Percentiles rank a stretch among this genome's conserved stretches.
Conservation (phyloP, 2,113 vertebrate species). For the Sprattus sprattus region DNA sequence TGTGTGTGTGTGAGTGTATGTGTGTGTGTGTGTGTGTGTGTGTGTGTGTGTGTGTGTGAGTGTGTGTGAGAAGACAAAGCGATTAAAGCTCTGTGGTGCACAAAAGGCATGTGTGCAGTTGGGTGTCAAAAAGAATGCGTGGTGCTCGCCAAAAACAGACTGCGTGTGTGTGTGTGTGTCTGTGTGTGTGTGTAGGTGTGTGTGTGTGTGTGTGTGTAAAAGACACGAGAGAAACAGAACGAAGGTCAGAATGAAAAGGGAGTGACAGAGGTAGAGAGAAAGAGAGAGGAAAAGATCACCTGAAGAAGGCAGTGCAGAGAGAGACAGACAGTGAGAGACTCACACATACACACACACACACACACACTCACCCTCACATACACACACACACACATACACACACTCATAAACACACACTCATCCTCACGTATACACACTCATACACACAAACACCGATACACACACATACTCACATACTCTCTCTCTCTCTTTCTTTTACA, state of each 20-base stretch:
- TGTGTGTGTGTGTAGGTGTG: too few relatives aligned
- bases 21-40: background rate
- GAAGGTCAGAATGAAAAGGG: background rate
- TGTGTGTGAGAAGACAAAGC: background rate
- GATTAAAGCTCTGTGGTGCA: constrained; percentile 51
- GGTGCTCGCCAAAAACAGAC: constrained; percentile 42
- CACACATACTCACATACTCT: background rate
- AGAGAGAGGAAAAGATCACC: background rate
- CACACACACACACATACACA: background rate
- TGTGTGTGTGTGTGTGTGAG: background rate
- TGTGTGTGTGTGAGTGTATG: too few relatives aligned
- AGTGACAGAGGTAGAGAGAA: background rate
- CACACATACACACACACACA: background rate
- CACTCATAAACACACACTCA: background rate
- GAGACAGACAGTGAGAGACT: background rate
- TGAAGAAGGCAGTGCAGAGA: background rate
- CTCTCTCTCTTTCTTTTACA: too few relatives aligned
- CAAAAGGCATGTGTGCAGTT: constrained; percentile 48
- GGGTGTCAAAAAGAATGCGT: constrained; percentile 59
- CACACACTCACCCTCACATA: background rate
- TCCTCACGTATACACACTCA: background rate
- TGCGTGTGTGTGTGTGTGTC: too few relatives aligned
- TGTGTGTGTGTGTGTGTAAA: too few relatives aligned
- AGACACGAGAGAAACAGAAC: constrained; percentile 10
- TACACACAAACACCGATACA: background rate